Evolutionary conservation across 2,888 invertebrate species (phyloP), one percentile per base, ranked within the genome.

Genomic region (Fabriciana adippe): DNA sequence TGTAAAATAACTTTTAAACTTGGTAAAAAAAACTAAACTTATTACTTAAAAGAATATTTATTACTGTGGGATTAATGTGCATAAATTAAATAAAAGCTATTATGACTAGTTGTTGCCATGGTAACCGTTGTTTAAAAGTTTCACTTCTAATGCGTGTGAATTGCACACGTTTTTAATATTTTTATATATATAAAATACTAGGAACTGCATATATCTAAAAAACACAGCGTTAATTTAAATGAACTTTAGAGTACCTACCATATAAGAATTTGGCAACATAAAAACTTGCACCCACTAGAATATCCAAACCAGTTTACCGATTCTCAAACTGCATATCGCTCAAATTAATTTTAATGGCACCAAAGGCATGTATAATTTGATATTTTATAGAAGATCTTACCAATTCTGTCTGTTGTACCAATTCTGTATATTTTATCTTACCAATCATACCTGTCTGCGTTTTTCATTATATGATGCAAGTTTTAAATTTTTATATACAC

Each of bases 251-350:
- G 21, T 53, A 55, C 55, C 57, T 51, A 55, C 55, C 57, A 62
- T 60, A 66, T 53, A 68, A 65, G 55, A 62, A 63, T 65, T 65
- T 63, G 59, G 16, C 51, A 47, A 48, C 61, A 62, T 54, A 66
- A 70, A 68, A 68, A 64, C 65, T 66, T 65, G 62, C 63, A 57
- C 64, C 55, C n/a, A 59, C 60, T 59, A 59, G 57, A 59, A 26
- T 66, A 51, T 48, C 50, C 18, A 54, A 67, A 70, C 67, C 70
- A 55, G 70, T 70, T 67, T 67, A 45, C 16, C 54, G 61, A 67
- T 47, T 67, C 21, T 57, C 51, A 59, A 70, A 65, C 67, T 70
- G 67, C 70, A 70, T 65, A 67, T 70, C 70, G 48, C 57, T 65
- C 56, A 70, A 56, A 70, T 70, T 67, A 55, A 61, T 67, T 61